Conservation (phyloP, 2,888 invertebrate species). For the Lottia gigantea region DNA sequence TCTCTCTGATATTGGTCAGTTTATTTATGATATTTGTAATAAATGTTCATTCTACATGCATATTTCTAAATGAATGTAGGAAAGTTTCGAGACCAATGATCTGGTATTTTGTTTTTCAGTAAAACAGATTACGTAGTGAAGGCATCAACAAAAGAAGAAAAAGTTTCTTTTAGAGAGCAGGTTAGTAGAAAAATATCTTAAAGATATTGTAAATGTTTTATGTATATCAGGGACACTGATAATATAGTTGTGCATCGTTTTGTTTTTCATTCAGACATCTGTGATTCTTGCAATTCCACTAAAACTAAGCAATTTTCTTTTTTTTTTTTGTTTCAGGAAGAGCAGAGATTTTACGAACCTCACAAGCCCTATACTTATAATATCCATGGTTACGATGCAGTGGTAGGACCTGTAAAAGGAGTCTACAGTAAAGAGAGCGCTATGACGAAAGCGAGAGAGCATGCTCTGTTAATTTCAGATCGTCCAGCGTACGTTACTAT, state of each 20-base stretch:
- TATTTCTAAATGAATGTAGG: too few relatives aligned
- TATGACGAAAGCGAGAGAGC: constrained; percentile 80
- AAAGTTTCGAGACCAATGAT: too few relatives aligned
- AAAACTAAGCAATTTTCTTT: too few relatives aligned
- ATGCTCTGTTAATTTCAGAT: constrained; percentile 82
- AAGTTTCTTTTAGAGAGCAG: constrained; percentile 68
- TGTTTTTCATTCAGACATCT: too few relatives aligned
- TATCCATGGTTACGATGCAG: constrained; percentile 86
- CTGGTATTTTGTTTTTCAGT: constrained; percentile 38
- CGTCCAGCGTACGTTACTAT: constrained; percentile 92
- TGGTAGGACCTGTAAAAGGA: constrained; percentile 85
- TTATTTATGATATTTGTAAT: too few relatives aligned
- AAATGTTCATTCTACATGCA: too few relatives aligned
- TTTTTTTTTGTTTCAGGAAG: constrained; percentile 76
- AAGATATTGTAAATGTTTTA: too few relatives aligned
- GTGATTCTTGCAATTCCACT: too few relatives aligned
- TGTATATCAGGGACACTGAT: too few relatives aligned
- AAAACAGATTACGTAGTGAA: constrained; percentile 74
- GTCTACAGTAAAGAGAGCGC: constrained; percentile 74
- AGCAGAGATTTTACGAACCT: constrained; percentile 85
- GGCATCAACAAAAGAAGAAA: constrained; percentile 81
- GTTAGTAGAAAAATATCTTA: constrained; percentile 67
- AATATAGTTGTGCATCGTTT: too few relatives aligned
- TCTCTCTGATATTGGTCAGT: too few relatives aligned
- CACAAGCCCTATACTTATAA: constrained; percentile 91